Percentiles rank a stretch among this genome's conserved stretches.
These are phyloP conservation scores for Enteromius thamalakanensis DNA, from an alignment of 2,797 vertebrate genomes.

Conservation along the genomic window DNA sequence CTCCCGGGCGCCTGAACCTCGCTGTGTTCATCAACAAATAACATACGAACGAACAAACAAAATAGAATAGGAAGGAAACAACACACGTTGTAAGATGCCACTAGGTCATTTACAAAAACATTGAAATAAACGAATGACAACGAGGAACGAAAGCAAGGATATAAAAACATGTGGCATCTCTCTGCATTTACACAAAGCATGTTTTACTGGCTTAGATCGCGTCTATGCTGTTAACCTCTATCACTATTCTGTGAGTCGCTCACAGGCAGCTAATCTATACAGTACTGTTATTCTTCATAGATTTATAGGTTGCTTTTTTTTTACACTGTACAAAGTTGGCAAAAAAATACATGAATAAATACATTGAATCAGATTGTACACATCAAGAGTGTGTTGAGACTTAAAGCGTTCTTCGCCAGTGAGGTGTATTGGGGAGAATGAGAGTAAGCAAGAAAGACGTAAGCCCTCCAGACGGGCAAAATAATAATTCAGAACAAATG, in stretches of 20 bases:
- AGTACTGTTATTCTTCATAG: conserved; percentile 84
- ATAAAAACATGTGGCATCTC: conserved; percentile 75
- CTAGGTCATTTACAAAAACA: conserved; percentile 70
- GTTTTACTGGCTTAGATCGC: conserved; percentile 80
- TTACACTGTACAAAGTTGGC: conserved; percentile 89
- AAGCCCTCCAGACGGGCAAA: conserved; percentile 46
- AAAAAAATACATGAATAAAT: conserved; percentile 82
- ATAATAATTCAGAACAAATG: background rate
- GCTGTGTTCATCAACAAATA: conserved; percentile 78
- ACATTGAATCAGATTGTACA: conserved; percentile 83
- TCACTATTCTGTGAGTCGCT: conserved; percentile 82
- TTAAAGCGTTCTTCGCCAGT: conserved; percentile 75
- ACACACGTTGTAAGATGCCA: conserved; percentile 73
- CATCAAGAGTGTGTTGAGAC: conserved; percentile 79
- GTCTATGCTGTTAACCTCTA: conserved; percentile 76
- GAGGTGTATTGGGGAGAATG: conserved; percentile 63
- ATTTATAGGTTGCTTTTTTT: conserved; percentile 81
- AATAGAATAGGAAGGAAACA: conserved; percentile 58
- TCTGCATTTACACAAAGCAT: conserved; percentile 76
- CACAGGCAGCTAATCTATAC: conserved; percentile 87
- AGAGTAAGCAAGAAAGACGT: conserved; percentile 60
- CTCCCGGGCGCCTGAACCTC: conserved; percentile 83
- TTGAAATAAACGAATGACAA: conserved; percentile 60
- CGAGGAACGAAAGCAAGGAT: conserved; percentile 70
- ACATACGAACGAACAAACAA: conserved; percentile 69